Conservation (phyloP, 1,140 invertebrate species). For the Calephelis virginiensis region DNA sequence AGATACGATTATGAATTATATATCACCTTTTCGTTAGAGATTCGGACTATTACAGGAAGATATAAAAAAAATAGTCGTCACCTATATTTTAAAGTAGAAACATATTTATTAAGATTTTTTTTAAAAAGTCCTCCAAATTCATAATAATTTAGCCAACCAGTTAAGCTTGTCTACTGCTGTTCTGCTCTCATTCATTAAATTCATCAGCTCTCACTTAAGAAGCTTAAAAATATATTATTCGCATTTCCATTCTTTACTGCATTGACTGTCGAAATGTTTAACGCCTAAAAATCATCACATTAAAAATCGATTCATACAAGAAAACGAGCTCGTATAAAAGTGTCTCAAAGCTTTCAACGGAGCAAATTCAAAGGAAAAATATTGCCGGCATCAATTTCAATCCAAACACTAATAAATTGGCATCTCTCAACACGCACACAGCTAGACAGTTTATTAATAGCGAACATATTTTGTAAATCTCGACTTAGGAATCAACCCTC, state of each 20-base stretch:
- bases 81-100: no score
- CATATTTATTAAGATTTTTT: no score
- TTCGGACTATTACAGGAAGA: no score
- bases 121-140: no score
- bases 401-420: slow-evolving; percentile 76
- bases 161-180: no score
- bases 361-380: slow-evolving; percentile 72
- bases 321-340: slow-evolving; percentile 58
- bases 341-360: slow-evolving; percentile 59
- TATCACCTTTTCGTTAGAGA: no score
- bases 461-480: slow-evolving; percentile 74
- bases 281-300: slow-evolving; percentile 28
- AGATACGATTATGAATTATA: no score
- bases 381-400: slow-evolving; percentile 74
- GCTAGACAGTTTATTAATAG: slow-evolving; percentile 74
- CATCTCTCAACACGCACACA: slow-evolving; percentile 65
- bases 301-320: slow-evolving; percentile 57
- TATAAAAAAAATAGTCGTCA: no score
- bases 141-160: no score
- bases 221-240: background rate
- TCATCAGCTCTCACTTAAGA: no score
- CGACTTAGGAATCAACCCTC: slow-evolving; percentile 58
- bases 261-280: slow-evolving; percentile 19
- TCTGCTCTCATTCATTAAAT: no score
- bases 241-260: background rate